Conservation (phyloP, 92 coral and sea anemone genomes). For the Pocillopora grandis region DNA sequence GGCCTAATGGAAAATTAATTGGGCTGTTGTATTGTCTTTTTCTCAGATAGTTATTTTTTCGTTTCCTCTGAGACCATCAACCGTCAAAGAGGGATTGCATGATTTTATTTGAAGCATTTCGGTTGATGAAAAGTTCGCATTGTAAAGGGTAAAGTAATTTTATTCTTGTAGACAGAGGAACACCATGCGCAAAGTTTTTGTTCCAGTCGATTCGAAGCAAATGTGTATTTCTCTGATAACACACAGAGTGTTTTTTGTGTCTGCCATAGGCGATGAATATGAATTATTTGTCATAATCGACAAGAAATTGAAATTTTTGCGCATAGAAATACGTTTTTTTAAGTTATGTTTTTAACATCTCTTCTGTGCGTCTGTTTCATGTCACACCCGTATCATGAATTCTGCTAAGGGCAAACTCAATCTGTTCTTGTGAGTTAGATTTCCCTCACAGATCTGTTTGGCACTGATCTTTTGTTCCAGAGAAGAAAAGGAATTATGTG, state of each 20-base stretch:
- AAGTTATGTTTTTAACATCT: neutral
- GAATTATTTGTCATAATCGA: conserved; percentile 45
- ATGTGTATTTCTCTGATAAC: conserved; percentile 49
- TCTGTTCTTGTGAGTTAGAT: conserved; percentile 24
- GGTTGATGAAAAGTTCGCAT: neutral
- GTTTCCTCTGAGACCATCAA: conserved; percentile 50
- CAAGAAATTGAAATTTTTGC: neutral
- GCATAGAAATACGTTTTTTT: neutral
- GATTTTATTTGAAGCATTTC: conserved; percentile 28
- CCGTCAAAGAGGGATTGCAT: conserved; percentile 33
- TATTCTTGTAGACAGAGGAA: conserved; percentile 19
- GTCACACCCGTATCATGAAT: conserved; percentile 21
- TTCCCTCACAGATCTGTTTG: conserved; percentile 41
- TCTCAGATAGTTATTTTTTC: conserved; percentile 63
- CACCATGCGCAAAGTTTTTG: neutral
- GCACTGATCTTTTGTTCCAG: conserved; percentile 35
- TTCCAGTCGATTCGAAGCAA: conserved; percentile 20
- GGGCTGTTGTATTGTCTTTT: conserved; percentile 89
- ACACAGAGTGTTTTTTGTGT: conserved; percentile 57
- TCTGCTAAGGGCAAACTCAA: conserved; percentile 7
- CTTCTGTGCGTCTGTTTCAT: neutral
- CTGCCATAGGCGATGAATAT: conserved; percentile 72
- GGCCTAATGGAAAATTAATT: conserved; percentile 99
- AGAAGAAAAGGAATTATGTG: conserved; percentile 36
- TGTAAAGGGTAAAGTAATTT: conserved; percentile 8